A percentile compares a stretch with the other conserved stretches of the same genome.
These are phyloP conservation scores for Macaca fascicularis DNA, from an alignment of 2,113 vertebrate genomes.

Conservation along the genomic window T2T-MFA8v1.1 NC_088376.1:99688501-99689000, in stretches of 20 bases:
- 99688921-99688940: background rate
- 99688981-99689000: background rate
- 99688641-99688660: slow-evolving; percentile 36
- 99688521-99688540: background rate
- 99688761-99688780: slow-evolving; percentile 27
- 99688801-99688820: slow-evolving; percentile 36
- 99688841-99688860: background rate
- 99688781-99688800: slow-evolving; percentile 57
- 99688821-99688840: slow-evolving; percentile 48
- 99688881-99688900: background rate
- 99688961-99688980: background rate
- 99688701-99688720: slow-evolving; percentile 66
- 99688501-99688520: fast-evolving
- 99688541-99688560: background rate
- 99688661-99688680: background rate
- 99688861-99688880: background rate
- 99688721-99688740: slow-evolving; percentile 23
- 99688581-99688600: background rate
- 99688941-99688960: background rate
- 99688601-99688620: background rate
- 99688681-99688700: slow-evolving; percentile 44
- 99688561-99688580: background rate
- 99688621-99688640: slow-evolving; percentile 53
- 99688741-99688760: slow-evolving; percentile 61
- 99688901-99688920: background rate